Conservation (phyloP, 2,797 vertebrate species). For the Atherinosoma microstoma region DNA sequence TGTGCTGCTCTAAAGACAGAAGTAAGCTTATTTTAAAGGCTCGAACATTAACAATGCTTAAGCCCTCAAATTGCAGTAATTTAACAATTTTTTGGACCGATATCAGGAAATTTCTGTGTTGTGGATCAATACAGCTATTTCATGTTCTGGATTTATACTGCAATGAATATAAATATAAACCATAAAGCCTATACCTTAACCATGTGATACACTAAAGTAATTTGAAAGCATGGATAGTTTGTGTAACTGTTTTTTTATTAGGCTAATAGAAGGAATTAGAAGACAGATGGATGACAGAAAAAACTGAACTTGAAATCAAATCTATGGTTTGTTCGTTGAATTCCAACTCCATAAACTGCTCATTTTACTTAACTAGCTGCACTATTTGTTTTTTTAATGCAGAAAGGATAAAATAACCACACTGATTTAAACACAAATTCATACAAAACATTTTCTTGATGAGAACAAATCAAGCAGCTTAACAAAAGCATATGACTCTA, state of each 20-base stretch:
- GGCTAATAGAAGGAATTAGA: not conserved
- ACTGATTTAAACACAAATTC: not conserved
- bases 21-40: not conserved
- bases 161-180: too few species aligned
- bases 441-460: not conserved
- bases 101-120: not conserved
- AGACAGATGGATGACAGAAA: not conserved
- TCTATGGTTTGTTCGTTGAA: not conserved
- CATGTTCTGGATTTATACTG: not conserved
- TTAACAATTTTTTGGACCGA: not conserved
- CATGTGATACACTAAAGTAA: too few species aligned
- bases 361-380: not conserved
- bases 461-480: not conserved
- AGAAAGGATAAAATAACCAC: not conserved
- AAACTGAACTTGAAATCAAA: not conserved
- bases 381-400: not conserved
- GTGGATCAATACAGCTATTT: not conserved
- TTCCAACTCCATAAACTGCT: not conserved
- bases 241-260: not conserved
- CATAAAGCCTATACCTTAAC: too few species aligned
- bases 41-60: not conserved
- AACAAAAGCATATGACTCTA: slow-evolving; percentile 1
- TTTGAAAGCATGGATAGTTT: not conserved
- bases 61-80: not conserved
- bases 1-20: not conserved